These are phyloP conservation scores for Falcaria lacertinaria DNA, from an alignment of 2,888 invertebrate genomes.

Conservation along the genomic window DNA sequence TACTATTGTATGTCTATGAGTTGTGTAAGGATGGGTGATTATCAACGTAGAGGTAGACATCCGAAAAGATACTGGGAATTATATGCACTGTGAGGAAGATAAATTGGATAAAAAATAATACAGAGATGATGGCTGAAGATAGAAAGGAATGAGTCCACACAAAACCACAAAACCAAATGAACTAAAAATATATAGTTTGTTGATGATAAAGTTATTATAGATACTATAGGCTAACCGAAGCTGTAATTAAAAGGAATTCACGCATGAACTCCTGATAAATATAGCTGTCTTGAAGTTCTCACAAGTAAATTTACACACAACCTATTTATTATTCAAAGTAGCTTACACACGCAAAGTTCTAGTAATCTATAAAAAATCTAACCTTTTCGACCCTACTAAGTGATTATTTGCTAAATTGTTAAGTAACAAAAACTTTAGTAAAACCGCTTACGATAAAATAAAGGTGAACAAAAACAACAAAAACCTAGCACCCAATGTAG, in stretches of 20 bases:
- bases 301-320: background rate
- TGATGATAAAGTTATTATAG: too few species aligned
- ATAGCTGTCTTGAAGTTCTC: background rate
- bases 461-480: conserved; percentile 21
- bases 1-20: too few species aligned
- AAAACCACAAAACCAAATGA: too few species aligned
- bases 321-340: background rate
- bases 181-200: too few species aligned
- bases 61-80: too few species aligned
- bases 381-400: background rate
- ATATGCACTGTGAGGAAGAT: too few species aligned
- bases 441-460: conserved; percentile 22
- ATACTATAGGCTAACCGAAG: too few species aligned
- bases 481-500: conserved; percentile 16
- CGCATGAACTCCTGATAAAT: background rate
- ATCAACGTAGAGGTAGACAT: too few species aligned
- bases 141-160: too few species aligned
- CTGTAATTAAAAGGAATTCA: background rate
- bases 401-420: background rate
- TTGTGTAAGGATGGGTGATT: too few species aligned
- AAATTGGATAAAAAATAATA: too few species aligned
- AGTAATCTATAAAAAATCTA: background rate
- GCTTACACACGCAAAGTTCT: background rate
- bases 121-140: too few species aligned
- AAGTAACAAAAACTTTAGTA: conserved; percentile 3